These are phyloP conservation scores for Neuroscelio doddi DNA, from an alignment of 2,888 invertebrate species.

Conservation along the genomic window DNA sequence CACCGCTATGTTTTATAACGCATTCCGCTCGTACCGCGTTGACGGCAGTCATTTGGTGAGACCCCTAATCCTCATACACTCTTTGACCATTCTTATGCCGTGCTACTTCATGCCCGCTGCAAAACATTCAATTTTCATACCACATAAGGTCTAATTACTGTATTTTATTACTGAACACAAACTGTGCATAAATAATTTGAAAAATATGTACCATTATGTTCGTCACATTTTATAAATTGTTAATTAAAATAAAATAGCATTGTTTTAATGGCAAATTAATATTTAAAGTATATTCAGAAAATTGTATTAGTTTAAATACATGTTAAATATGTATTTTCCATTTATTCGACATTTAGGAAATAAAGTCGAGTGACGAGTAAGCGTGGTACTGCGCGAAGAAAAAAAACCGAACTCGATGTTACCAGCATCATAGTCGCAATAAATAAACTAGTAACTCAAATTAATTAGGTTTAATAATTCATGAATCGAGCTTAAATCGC, in stretches of 20 bases:
- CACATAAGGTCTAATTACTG: no score
- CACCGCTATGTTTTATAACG: constrained; percentile 44
- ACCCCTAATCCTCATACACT: constrained; percentile 37
- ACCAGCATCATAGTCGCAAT: constrained; percentile 33
- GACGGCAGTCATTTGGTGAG: constrained; percentile 53
- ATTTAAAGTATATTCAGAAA: no score
- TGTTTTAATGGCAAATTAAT: no score
- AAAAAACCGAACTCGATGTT: no score
- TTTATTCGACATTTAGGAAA: no score
- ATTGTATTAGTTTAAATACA: no score
- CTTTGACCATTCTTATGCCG: constrained; percentile 21
- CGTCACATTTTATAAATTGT: no score
- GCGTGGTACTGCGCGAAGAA: neutral
- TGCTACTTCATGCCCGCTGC: constrained; percentile 1
- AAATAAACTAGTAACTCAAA: constrained; percentile 57
- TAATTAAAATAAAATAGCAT: no score
- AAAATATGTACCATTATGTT: no score
- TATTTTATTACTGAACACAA: no score
- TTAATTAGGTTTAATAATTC: constrained; percentile 63
- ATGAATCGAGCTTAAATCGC: constrained; percentile 54
- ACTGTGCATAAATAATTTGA: no score
- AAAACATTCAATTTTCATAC: neutral
- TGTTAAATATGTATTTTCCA: no score
- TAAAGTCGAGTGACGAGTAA: neutral
- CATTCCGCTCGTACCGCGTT: constrained; percentile 48